Percentiles rank a stretch among this genome's conserved stretches.
Evolutionary conservation across 1,140 invertebrate species (phyloP).

Genomic region (Cyclina sinensis): DNA sequence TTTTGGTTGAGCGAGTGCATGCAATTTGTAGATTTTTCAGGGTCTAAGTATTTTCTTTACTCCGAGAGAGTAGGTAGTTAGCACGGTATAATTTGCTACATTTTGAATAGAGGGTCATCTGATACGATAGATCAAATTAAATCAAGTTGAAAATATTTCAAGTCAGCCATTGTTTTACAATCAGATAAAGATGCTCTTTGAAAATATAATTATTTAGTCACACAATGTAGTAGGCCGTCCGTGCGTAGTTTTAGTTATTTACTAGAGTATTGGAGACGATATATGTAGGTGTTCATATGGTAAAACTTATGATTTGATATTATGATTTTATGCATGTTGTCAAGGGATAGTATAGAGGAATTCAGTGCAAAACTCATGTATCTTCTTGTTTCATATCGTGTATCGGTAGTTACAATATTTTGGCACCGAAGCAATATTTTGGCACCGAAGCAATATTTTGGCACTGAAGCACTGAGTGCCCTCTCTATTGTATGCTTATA

Average conservation of each 20-base stretch:
- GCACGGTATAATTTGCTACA: conserved; percentile 14
- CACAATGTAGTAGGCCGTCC: background rate
- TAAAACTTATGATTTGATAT: background rate
- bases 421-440: too few species aligned
- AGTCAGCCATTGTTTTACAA: conserved; percentile 13
- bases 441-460: too few species aligned
- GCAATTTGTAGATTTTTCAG: background rate
- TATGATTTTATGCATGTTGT: too few species aligned
- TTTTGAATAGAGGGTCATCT: conserved; percentile 8
- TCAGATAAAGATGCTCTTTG: background rate
- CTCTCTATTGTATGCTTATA: too few species aligned
- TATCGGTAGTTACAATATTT: too few species aligned
- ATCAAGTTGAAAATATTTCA: conserved; percentile 27
- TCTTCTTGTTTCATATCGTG: too few species aligned
- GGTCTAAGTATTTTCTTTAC: background rate
- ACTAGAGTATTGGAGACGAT: too few species aligned
- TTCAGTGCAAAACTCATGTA: too few species aligned
- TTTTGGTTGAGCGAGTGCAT: background rate
- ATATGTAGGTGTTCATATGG: background rate
- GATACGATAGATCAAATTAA: background rate
- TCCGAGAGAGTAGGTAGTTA: background rate
- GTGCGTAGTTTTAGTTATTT: background rate
- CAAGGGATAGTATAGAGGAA: too few species aligned
- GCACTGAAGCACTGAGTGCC: too few species aligned
- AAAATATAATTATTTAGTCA: background rate